phyloP scores from a whole-genome alignment of 2,797 vertebrate genomes.

The Lepilemur ruficaudatus region DNA sequence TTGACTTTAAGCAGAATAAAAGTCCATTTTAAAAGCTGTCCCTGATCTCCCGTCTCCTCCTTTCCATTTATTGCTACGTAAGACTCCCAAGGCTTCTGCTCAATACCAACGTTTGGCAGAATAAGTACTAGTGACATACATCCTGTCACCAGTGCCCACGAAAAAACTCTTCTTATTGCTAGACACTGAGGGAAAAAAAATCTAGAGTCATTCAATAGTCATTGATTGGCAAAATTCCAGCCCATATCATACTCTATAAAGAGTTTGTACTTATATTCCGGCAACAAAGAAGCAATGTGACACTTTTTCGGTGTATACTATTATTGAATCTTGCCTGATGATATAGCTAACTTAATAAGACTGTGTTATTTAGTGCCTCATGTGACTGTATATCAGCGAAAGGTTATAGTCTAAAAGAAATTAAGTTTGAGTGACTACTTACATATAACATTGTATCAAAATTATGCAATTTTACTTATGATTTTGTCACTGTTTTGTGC shows the following conservation, averaged over 20 bases:
- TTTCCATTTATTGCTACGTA: neutral
- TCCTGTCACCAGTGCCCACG: neutral
- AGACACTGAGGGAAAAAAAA: neutral
- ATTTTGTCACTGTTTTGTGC: neutral
- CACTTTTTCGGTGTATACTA: neutral
- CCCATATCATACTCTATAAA: neutral
- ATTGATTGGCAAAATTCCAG: neutral
- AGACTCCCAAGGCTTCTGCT: neutral
- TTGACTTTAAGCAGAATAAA: constrained; percentile 29
- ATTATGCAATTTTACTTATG: neutral
- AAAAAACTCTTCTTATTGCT: neutral
- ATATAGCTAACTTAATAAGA: neutral
- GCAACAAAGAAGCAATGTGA: neutral
- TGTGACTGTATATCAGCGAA: neutral
- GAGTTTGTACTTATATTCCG: neutral
- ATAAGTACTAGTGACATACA: neutral
- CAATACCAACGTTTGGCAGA: neutral
- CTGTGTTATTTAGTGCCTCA: neutral
- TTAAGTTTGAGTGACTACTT: neutral
- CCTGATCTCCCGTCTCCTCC: neutral
- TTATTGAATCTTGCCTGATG: neutral
- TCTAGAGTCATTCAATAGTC: neutral
- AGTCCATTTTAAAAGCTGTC: constrained; percentile 30
- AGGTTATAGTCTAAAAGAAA: neutral
- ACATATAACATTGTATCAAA: neutral